Evolutionary conservation across 2,797 vertebrate species (phyloP).

Genomic region (Alosa sapidissima): DNA sequence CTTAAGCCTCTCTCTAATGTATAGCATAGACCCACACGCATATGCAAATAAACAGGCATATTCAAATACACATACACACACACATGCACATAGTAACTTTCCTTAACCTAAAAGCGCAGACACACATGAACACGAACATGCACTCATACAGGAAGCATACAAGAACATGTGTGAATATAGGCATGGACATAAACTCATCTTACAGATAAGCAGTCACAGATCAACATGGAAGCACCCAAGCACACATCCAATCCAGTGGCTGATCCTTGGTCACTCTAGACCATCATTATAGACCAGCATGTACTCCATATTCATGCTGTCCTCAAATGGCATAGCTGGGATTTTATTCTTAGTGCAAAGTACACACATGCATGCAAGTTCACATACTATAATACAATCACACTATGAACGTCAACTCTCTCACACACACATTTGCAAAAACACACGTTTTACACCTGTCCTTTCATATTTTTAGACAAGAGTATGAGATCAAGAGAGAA

Average conservation of each 20-base stretch:
- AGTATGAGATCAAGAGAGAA: neutral
- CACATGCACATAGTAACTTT: slow-evolving; percentile 23
- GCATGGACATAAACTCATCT: neutral
- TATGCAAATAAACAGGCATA: neutral
- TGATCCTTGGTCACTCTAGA: neutral
- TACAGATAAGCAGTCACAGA: neutral
- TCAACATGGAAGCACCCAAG: neutral
- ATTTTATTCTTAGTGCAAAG: neutral
- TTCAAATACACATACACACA: neutral
- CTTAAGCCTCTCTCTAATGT: slow-evolving; percentile 63
- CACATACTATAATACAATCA: neutral
- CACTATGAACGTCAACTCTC: neutral
- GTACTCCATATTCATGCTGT: neutral
- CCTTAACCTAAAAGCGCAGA: neutral
- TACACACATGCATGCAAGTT: neutral
- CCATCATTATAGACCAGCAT: neutral
- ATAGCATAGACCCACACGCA: slow-evolving; percentile 52
- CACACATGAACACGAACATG: neutral
- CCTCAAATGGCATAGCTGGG: neutral
- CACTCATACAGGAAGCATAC: neutral
- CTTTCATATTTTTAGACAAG: neutral
- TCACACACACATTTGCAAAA: neutral
- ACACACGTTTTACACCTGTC: neutral
- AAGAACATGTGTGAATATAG: neutral
- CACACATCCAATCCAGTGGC: neutral